Evolutionary conservation across 2,888 invertebrate genomes (phyloP), one percentile per base, ranked within the genome.

Genomic region (Mythimna loreyi): DNA sequence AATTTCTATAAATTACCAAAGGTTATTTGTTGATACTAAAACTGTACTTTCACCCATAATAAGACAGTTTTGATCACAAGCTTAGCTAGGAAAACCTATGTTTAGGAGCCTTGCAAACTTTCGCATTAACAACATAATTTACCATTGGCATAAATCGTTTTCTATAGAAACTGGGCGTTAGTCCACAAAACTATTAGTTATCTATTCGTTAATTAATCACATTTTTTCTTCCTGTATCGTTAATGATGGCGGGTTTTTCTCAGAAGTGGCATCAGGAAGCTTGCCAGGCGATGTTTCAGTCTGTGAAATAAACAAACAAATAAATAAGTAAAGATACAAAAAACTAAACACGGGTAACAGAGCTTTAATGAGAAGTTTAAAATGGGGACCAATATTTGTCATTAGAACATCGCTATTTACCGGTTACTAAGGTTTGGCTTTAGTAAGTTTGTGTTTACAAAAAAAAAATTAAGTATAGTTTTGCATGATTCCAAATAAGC

Each of bases 201-300:
- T 68, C 49, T 56, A 68, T 28, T 60, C 50, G 50, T 75, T 70
- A 64, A 52, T 83, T 70, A 63, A 75, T 70, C 71, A 70, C 77
- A 60, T 63, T 63, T 68, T n/a, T 49, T 49, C 40, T 49, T 65
- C 45, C 60, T 70, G 45, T 65, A 30, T 67, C 30, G 55, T 87
- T 83, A 92, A 68, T 95, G 94, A 75, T 94, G 93, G 66, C 94
- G 92, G 55, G 92, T 91, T 83, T 91, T 92, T 73, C 93, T 91
- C 65, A 97, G 87, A 19, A 97, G 89, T 1, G 97, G 96, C 72
- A 95, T 87, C 80, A 97, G 90, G 60, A 97, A 89, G 81, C 92
- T 96, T 19, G 96, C 95, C 45, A 97, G 88, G 25, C 96, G 94
- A 67, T 96, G 91, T 80, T 94, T 96, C 84, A 96, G 87, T 86